Conservation (phyloP, 2,888 invertebrate genomes). For the Eledona agricola region DNA sequence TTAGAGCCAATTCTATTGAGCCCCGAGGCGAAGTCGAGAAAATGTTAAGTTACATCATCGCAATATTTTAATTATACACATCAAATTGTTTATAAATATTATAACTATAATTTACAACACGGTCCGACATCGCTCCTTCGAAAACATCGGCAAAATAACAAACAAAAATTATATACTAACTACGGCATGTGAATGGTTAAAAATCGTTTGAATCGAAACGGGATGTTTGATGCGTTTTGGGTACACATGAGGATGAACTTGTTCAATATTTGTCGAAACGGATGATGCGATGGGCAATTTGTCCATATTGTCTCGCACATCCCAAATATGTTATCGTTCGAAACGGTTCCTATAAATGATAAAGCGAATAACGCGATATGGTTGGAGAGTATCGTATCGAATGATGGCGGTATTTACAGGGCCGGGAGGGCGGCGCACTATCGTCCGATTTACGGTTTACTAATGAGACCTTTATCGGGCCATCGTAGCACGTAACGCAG, state of each 20-base stretch:
- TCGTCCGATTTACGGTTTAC: constrained; percentile 63
- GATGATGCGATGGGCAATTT: constrained; percentile 30
- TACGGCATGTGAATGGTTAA: too few relatives aligned
- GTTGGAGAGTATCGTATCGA: constrained; percentile 31
- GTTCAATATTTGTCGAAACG: constrained; percentile 19
- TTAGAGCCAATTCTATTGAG: constrained; percentile 23
- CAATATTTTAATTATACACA: constrained; percentile 27
- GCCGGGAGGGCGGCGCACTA: constrained; percentile 52
- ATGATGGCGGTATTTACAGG: constrained; percentile 46
- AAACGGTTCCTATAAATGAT: constrained; percentile 27
- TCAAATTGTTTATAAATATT: constrained; percentile 28
- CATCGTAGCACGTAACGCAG: constrained; percentile 64
- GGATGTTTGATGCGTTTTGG: constrained; percentile 17
- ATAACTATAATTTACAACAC: constrained; percentile 32
- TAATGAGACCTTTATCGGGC: constrained; percentile 65
- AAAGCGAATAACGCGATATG: constrained; percentile 24
- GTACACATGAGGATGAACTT: constrained; percentile 2
- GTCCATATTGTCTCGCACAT: constrained; percentile 33
- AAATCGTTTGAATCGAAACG: not conserved
- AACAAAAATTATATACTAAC: constrained; percentile 15
- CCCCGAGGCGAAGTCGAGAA: constrained; percentile 39
- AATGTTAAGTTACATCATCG: constrained; percentile 46
- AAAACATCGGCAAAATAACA: constrained; percentile 21
- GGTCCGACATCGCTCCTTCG: constrained; percentile 15
- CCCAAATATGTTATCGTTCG: constrained; percentile 30